Percentiles rank a stretch among this genome's conserved stretches.
These are phyloP conservation scores for Euphydryas editha DNA, from an alignment of 2,888 invertebrate genomes.

Conservation along the genomic window DNA sequence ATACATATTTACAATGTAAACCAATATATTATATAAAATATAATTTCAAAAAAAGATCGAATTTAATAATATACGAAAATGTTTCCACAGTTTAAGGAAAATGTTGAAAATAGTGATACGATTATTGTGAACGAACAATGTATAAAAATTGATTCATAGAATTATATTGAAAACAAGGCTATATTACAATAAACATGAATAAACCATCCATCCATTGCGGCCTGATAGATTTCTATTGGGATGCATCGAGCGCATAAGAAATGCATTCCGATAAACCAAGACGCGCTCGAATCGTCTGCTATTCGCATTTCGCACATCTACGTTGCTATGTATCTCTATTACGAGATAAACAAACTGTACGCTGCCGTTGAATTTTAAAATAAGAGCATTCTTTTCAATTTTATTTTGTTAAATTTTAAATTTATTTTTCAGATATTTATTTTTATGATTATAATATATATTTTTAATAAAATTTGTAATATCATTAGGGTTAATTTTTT, in stretches of 20 bases:
- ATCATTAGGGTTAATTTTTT: no score
- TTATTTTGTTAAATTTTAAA: not conserved
- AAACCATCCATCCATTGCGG: constrained; percentile 22
- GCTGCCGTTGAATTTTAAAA: constrained; percentile 30
- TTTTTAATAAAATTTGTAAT: no score
- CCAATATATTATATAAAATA: no score
- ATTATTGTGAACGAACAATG: not conserved
- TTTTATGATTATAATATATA: no score
- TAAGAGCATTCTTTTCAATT: constrained; percentile 27
- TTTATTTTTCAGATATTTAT: constrained; percentile 4
- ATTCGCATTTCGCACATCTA: constrained; percentile 19
- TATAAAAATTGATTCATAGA: not conserved
- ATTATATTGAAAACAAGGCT: constrained; percentile 1
- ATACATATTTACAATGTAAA: no score
- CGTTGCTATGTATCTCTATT: constrained; percentile 26
- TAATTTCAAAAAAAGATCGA: no score
- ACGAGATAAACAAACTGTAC: constrained; percentile 18
- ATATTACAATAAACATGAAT: constrained; percentile 20
- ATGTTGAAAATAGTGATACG: not conserved
- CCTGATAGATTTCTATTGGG: constrained; percentile 31
- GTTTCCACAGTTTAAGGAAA: no score
- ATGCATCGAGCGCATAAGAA: constrained; percentile 25
- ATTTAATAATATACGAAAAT: no score
- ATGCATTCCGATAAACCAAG: constrained; percentile 30
- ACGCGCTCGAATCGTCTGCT: constrained; percentile 22